Evolutionary conservation across 1,140 invertebrate genomes (phyloP).

Genomic region (Ooceraea biroi): DNA sequence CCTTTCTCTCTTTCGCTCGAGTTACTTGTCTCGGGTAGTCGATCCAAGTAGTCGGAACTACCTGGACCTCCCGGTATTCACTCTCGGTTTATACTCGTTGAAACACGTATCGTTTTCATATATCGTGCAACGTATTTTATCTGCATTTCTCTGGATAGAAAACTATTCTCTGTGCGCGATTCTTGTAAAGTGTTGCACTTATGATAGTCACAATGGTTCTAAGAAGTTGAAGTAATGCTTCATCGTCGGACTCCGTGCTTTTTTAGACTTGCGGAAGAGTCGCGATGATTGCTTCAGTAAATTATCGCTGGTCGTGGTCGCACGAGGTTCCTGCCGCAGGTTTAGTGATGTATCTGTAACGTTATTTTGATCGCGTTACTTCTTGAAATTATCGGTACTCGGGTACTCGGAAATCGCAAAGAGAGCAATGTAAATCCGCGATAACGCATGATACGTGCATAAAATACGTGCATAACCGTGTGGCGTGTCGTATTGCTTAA

Average conservation of each 20-base stretch:
- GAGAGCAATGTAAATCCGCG: background rate
- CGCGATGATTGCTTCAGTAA: slow-evolving; percentile 17
- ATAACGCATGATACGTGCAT: background rate
- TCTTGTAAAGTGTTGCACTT: background rate
- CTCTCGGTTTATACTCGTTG: slow-evolving; percentile 41
- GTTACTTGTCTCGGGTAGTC: background rate
- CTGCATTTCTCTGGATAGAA: too few species aligned
- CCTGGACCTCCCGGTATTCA: background rate
- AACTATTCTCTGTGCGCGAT: background rate
- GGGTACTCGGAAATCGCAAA: background rate
- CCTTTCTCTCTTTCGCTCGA: slow-evolving; percentile 67
- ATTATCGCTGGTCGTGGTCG: slow-evolving; percentile 39
- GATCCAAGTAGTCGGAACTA: background rate
- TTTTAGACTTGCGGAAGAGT: background rate
- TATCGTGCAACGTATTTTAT: background rate
- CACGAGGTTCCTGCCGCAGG: background rate
- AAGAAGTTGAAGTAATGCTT: background rate
- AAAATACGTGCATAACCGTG: background rate
- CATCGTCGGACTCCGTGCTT: background rate
- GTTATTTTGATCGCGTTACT: background rate
- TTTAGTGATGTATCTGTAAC: background rate
- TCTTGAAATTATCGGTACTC: background rate
- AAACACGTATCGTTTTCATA: slow-evolving; percentile 28
- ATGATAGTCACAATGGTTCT: background rate
- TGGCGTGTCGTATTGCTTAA: background rate